Conservation (phyloP, 2,888 invertebrate species). For the Drosophila antonietae region DNA sequence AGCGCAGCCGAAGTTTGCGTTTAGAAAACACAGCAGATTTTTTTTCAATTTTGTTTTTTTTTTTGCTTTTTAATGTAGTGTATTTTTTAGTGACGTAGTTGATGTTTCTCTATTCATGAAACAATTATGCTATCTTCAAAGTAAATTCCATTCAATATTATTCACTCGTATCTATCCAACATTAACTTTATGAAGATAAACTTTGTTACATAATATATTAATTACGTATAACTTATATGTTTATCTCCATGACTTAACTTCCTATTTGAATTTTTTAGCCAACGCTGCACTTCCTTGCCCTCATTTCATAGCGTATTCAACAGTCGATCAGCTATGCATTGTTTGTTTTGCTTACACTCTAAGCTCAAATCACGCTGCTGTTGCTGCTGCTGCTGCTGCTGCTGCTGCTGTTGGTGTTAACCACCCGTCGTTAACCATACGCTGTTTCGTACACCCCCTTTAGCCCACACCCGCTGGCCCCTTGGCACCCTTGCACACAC, state of each 20-base stretch:
- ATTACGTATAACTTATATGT: no score
- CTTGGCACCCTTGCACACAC: slow-evolving; percentile 21
- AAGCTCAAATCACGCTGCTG: slow-evolving; percentile 1
- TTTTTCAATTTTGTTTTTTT: slow-evolving; percentile 1
- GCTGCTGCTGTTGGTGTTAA: slow-evolving; percentile 6
- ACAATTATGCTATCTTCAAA: no score
- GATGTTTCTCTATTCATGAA: neutral
- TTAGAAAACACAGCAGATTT: slow-evolving; percentile 16
- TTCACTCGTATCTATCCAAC: no score
- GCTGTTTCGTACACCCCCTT: slow-evolving; percentile 10
- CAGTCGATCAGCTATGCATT: neutral
- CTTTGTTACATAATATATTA: no score
- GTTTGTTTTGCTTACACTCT: slow-evolving; percentile 1
- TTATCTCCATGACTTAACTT: no score
- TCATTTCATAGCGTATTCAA: slow-evolving; percentile 6
- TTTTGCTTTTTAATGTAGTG: neutral
- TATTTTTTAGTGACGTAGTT: neutral
- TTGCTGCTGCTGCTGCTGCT: neutral
- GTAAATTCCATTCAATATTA: no score
- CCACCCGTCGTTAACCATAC: slow-evolving; percentile 44
- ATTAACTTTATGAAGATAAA: no score
- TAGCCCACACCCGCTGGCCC: neutral
- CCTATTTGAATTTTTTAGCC: neutral
- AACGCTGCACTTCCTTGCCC: neutral
- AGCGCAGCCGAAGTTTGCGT: neutral